Evolutionary conservation across 2,888 invertebrate species (phyloP).

Genomic region (Cotesia congregata): DNA sequence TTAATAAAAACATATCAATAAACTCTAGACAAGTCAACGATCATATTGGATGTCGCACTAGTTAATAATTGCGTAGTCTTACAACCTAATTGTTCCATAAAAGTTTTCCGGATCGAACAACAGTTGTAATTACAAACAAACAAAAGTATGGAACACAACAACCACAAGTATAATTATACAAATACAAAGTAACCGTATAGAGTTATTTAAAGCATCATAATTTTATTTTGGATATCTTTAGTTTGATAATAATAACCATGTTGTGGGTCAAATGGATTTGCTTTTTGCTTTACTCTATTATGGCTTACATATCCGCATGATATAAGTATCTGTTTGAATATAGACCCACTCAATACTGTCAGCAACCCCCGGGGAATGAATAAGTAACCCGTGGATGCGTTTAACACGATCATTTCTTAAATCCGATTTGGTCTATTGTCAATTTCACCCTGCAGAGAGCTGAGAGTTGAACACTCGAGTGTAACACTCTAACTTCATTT

Average conservation of each 20-base stretch:
- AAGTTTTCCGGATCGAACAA: no score
- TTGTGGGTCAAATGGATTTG: background rate
- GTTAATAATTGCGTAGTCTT: no score
- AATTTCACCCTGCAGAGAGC: slow-evolving; percentile 36
- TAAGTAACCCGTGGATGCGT: slow-evolving; percentile 59
- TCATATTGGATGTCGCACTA: no score
- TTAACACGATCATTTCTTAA: slow-evolving; percentile 67
- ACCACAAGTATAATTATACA: no score
- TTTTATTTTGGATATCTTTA: background rate
- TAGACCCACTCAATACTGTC: slow-evolving; percentile 19
- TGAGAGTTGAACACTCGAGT: slow-evolving; percentile 29
- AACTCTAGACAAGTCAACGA: no score
- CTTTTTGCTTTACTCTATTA: background rate
- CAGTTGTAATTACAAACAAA: no score
- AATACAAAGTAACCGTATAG: no score
- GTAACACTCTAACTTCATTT: slow-evolving; percentile 44
- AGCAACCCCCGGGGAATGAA: slow-evolving; percentile 22
- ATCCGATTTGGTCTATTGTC: slow-evolving; percentile 66
- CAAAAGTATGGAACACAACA: no score
- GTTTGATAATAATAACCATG: background rate
- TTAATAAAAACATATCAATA: no score
- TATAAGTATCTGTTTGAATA: background rate
- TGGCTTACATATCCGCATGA: background rate
- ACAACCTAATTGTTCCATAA: no score
- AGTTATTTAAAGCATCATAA: background rate